Evolutionary conservation across 2,888 invertebrate species (phyloP).

Genomic region (Tachina lurida): DNA sequence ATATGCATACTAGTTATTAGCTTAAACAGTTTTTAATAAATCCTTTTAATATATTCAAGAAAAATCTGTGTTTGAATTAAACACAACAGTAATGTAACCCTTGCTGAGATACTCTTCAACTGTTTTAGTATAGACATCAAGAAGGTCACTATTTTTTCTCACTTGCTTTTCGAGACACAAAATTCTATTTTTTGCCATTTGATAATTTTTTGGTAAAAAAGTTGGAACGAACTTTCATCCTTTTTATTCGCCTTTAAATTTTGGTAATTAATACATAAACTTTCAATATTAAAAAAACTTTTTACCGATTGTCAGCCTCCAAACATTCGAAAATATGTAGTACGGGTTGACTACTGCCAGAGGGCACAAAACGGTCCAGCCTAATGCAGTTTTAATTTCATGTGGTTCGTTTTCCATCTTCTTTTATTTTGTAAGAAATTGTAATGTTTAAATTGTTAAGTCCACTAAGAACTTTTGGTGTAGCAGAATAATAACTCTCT

Average conservation of each 20-base stretch:
- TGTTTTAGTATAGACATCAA: constrained; percentile 11
- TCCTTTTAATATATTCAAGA: no score
- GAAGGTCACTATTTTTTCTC: constrained; percentile 19
- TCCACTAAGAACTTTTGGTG: not conserved
- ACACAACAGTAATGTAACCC: constrained; percentile 70
- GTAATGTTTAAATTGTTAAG: not conserved
- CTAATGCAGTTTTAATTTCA: constrained; percentile 11
- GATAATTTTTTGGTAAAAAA: not conserved
- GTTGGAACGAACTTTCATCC: constrained; percentile 39
- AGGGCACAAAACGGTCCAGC: constrained; percentile 20
- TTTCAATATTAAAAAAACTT: constrained; percentile 29
- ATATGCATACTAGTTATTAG: no score
- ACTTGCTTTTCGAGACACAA: constrained; percentile 32
- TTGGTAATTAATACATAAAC: constrained; percentile 31
- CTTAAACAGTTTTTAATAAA: no score
- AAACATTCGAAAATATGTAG: constrained; percentile 37
- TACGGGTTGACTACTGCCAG: not conserved
- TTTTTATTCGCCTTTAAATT: constrained; percentile 22
- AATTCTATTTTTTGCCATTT: constrained; percentile 37
- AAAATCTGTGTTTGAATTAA: no score
- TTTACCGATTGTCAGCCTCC: constrained; percentile 6
- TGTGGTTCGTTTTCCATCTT: no score
- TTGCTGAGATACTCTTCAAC: constrained; percentile 62
- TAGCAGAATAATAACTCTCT: no score
- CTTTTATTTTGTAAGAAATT: no score